Evolutionary conservation across 2,888 invertebrate species (phyloP), one percentile per base, ranked within the genome.

Genomic region (Chrysina gloriosa): DNA sequence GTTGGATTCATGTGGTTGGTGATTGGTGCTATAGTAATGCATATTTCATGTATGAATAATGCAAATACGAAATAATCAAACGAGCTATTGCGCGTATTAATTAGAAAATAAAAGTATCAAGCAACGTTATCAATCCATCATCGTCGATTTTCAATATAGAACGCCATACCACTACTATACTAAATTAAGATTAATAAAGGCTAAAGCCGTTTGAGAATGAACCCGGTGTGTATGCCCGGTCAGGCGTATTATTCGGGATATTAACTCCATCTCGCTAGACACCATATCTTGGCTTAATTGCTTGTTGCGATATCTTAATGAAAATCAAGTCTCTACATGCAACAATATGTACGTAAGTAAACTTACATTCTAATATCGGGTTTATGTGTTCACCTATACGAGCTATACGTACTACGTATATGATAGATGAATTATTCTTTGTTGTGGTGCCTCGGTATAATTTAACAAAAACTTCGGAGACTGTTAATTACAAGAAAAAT

Each of bases 301-400:
- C 50, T 39, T 58, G 39, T 58, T 56, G 42, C 25, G 58, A 39
- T 58, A 58, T 58, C 58, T 58, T 58, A 58, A 58, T 58, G 58
- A 39, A 56, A 58, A 58, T 58, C 36, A 58, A 58, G 39, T 58
- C 31, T 58, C 23, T 25, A 34, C 21, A 21, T n/a, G 31, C 21
- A 54, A n/a, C n/a, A n/a, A 34, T 21, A 34, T 34, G n/a, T 9
- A 19, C 34, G 25, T 25, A n/a, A n/a, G n/a, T 25, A 6, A 25
- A 29, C 4, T 3, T 29, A 29, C 25, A 27, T 14, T 11, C 29
- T 48, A 29, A 11, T 29, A 14, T 50, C 6, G 5, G 9, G 16
- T 14, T 50, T 50, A 27, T 11, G 7, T 14, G 19, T 21, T 45
- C 45, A 45, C 45, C 45, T 45, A 21, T 1, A n/a, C n/a, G 45